Conservation (phyloP, 1,140 invertebrate species). For the Lepidurus apus region DNA sequence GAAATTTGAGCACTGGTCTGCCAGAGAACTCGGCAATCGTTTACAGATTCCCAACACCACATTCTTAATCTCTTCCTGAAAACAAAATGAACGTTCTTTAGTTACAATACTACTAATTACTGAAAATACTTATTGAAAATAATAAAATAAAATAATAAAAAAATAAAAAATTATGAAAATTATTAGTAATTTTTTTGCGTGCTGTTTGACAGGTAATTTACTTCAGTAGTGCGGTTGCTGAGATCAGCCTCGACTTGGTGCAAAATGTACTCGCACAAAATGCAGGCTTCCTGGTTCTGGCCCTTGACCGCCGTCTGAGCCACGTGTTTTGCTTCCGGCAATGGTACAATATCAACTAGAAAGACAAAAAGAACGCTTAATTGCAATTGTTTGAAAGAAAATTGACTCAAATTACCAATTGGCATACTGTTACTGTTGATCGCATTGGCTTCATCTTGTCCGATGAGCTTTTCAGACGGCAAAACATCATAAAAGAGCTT, state of each 20-base stretch:
- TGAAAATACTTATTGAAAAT: too few species aligned
- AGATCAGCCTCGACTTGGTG: slow-evolving; percentile 69
- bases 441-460: slow-evolving; percentile 39
- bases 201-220: slow-evolving; percentile 41
- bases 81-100: slow-evolving; percentile 24
- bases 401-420: slow-evolving; percentile 44
- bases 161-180: not conserved
- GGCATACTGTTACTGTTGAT: slow-evolving; percentile 25
- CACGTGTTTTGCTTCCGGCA: slow-evolving; percentile 27
- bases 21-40: slow-evolving; percentile 58
- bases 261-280: slow-evolving; percentile 74
- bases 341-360: slow-evolving; percentile 27
- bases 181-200: not conserved
- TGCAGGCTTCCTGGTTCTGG: slow-evolving; percentile 52
- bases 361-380: not conserved
- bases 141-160: not conserved
- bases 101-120: not conserved
- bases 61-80: slow-evolving; percentile 57
- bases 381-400: too few species aligned
- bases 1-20: slow-evolving; percentile 63
- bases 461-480: slow-evolving; percentile 36
- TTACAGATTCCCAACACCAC: slow-evolving; percentile 61
- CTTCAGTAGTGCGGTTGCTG: slow-evolving; percentile 61
- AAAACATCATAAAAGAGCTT: slow-evolving; percentile 47
- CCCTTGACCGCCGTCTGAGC: slow-evolving; percentile 29